Base-by-base conservation (phyloP, 2,797 vertebrate genomes). In the Gambelia wislizenii region DNA sequence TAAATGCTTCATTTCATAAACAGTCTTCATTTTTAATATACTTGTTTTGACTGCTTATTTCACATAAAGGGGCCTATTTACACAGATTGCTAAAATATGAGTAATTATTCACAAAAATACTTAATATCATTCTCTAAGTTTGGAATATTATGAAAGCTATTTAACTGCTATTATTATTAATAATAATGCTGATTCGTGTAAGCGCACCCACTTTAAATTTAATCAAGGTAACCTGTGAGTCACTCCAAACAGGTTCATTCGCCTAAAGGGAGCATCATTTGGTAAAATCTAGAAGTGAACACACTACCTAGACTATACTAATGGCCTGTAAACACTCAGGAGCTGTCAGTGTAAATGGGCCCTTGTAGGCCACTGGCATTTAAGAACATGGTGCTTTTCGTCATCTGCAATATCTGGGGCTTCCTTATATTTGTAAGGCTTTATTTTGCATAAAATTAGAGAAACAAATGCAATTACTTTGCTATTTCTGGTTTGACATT, bases 141-240 rank as follows among this genome's bases (percentile, higher is more conserved):
- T 87, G 92, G 78, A 86, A 85, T 86, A 0, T n/a, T 6, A 47
- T 49, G 42, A 88, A 88, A 81, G 20, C 20, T 42, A 61, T 39
- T 0, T 90, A 89, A 69, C 16, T 83, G 54, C 75, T 59, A 89
- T 44, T 56, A 77, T 70, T 89, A 90, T 86, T 87, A 88, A 67
- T 89, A 87, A 64, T 92, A 88, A 67, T 87, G 70, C 67, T 85
- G 84, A 84, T 86, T 94, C 91, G 85, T 88, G 91, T 85, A 75
- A 81, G 88, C 39, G 16, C 36, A 81, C 25, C 75, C 76, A 33
- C 85, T 90, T 89, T 91, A 92, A 76, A 70, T 84, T 61, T 88
- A 93, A 82, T 0, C 1, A 91, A 87, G 87, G 79, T 83, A 83
- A 90, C 77, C 36, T 72, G 54, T 36, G 44, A 59, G 70, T 70